Conservation (phyloP, 2,113 vertebrate genomes). For the Pitta sordida region DNA sequence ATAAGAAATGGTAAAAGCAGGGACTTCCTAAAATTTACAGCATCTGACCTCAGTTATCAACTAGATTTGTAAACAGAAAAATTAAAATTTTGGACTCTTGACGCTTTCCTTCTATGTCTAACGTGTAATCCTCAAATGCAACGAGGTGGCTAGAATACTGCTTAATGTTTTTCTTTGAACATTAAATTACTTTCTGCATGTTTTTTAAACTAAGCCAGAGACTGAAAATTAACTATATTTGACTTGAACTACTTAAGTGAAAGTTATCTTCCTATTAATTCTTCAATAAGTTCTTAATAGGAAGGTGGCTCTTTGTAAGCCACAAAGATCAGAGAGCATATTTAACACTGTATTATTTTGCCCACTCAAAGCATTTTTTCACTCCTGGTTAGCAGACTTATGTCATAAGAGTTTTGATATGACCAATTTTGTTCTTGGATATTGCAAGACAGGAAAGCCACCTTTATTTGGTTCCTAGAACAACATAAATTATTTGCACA, state of each 20-base stretch:
- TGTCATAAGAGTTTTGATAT: background rate
- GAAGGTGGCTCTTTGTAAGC: background rate
- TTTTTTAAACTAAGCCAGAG: background rate
- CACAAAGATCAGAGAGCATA: background rate
- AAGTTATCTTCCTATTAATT: background rate
- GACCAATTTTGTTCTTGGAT: background rate
- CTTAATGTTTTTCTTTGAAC: background rate
- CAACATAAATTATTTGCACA: background rate
- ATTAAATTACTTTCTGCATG: background rate
- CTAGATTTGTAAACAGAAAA: background rate
- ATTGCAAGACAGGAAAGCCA: background rate
- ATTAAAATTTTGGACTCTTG: background rate
- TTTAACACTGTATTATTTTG: background rate
- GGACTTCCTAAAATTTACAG: background rate
- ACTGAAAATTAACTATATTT: background rate
- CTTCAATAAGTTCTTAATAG: background rate
- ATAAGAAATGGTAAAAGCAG: background rate
- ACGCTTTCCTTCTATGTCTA: background rate
- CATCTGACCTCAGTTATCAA: background rate
- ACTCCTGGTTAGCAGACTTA: background rate
- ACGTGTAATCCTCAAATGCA: background rate
- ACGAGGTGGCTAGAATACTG: background rate
- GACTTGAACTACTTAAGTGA: background rate
- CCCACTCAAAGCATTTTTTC: background rate
- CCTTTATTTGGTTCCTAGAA: background rate